Evolutionary conservation across 1,140 invertebrate species (phyloP), one percentile per base, ranked within the genome.

Genomic region (Agrypnia vestita): DNA sequence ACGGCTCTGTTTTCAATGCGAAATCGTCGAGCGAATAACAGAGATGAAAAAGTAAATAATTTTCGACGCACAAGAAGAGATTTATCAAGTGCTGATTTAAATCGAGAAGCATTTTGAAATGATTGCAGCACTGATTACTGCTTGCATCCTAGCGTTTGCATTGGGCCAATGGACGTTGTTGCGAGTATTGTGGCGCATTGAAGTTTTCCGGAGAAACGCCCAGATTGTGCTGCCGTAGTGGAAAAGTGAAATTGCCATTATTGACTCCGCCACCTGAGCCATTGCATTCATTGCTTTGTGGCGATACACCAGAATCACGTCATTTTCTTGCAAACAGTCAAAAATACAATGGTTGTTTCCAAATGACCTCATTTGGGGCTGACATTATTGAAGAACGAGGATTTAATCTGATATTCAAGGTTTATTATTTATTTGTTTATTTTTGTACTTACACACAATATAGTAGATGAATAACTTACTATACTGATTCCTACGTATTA

Each of bases 231-330:
- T 64, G 61, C 21, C 7, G 6, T 6, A 44, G 21, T 64, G 61
- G 61, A 6, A 64, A 64, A 25, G 61, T 64, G 11, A 64, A 64
- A 64, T 64, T 64, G 35, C 61, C 21, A 15, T 7, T 12, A 64
- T 64, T 25, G 35, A 12, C 11, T 64, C 35, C 61, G 11, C 62
- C 17, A 35, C 62, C 6, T 8, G 6, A 67, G 12, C 62, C 62
- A 67, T 67, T 67, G 13, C 1, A 12, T 3, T 4, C 62, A 3
- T 67, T 67, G 62, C 25, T 67, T 12, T 3, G 0, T 4, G 62
- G 17, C 7, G 6, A 67, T 3, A 35, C 62, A 43, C 3, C 25
- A 0, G 25, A 67, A 35, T 67, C 62, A 13, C 0, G 11, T 4
- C 62, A 67, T 43, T 67, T 67, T n/a, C 15, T 67, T 0, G 7